These are phyloP conservation scores for Siphamia tubifer DNA, from an alignment of 2,113 vertebrate genomes.

Conservation along the genomic window DNA sequence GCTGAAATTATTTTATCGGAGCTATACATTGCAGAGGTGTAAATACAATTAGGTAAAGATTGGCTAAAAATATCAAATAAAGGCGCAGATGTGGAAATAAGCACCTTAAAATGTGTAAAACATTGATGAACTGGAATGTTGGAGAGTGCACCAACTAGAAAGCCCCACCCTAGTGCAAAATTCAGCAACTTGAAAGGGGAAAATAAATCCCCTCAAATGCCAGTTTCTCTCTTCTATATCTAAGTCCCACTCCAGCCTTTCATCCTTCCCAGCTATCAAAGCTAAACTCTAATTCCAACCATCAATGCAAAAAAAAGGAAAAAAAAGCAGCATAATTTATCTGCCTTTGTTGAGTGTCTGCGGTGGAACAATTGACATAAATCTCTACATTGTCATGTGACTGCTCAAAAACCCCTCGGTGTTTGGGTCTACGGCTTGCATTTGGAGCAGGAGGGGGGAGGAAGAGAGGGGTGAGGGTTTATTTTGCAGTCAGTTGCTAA, in stretches of 20 bases:
- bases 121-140: neutral
- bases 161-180: neutral
- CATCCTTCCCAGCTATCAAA: neutral
- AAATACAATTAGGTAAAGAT: neutral
- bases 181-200: neutral
- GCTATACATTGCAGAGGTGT: neutral
- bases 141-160: neutral
- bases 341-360: neutral
- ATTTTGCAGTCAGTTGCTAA: constrained; percentile 15
- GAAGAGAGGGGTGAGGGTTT: neutral
- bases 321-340: no score
- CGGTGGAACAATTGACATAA: constrained; percentile 16
- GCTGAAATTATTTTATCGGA: constrained; percentile 3
- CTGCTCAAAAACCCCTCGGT: constrained; percentile 12
- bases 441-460: neutral
- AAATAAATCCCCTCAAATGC: neutral
- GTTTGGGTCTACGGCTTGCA: constrained; percentile 10
- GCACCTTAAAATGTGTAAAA: no score
- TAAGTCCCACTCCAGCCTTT: neutral
- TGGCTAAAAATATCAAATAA: neutral
- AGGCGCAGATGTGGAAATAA: no score
- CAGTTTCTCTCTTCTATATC: neutral
- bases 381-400: constrained; percentile 21
- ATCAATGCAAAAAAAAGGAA: neutral
- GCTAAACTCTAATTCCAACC: neutral